Evolutionary conservation across 2,888 invertebrate species (phyloP), one percentile per base, ranked within the genome.

Genomic region (Periphyllus acericola): DNA sequence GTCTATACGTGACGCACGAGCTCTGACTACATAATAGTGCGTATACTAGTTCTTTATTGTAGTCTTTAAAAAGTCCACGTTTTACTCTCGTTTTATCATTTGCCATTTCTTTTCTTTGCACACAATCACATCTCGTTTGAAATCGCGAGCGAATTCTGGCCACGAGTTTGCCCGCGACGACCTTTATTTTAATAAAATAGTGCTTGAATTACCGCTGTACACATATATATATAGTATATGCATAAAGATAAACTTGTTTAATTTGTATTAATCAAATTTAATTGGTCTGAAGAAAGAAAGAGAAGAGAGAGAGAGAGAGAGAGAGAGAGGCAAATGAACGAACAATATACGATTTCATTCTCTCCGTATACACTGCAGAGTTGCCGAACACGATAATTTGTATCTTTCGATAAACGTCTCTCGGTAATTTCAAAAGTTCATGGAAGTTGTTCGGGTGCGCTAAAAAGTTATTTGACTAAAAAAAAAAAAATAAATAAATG

Each of bases 381-480:
- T 3, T 21, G 68, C 29, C 29, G 29, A 68, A 80, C 40, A 36
- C 29, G 32, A 82, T 68, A 68, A 66, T 71, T 82, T 71, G 46
- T 72, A 82, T 71, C 32, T 17, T 82, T 82, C 82, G 52, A 82
- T 71, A 32, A 71, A 82, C 32, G 46, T 81, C 29, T 68, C 40
- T 25, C 25, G 6, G 52, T 82, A 82, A 82, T 82, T 82, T 82
- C 25, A 29, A 80, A 80, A 80, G 80, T 80, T 80, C 40, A 71
- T 32, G 32, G 0, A 71, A 32, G 71, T 71, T 71, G 11, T 72
- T 71, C 32, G 8, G 32, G 25, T 21, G 14, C 14, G 32, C 19
- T n/a, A 82, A 82, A 82, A 82, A 82, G 71, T 82, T 82, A 82
- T 82, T 46, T 14, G 71, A 29, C 71, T 4, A 71, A 32, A 17